A percentile compares a stretch with the other conserved stretches of the same genome.
Evolutionary conservation across 2,797 vertebrate species (phyloP).

Genomic region (Chaunax sp.): DNA sequence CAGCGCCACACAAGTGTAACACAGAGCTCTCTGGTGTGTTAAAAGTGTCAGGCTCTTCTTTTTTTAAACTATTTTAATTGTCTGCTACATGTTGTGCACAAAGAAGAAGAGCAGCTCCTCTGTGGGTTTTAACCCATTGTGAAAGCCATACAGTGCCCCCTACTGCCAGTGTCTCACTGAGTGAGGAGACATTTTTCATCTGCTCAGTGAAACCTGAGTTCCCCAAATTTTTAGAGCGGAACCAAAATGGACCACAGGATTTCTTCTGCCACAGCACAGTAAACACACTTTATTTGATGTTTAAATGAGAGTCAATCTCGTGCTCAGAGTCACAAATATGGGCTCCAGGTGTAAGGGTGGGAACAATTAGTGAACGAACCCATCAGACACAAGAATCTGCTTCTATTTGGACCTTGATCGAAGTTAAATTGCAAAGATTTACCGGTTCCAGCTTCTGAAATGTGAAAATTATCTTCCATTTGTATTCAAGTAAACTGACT

Average conservation of each 20-base stretch:
- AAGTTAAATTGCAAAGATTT: not conserved
- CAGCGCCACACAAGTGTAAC: conserved; percentile 24
- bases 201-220: conserved; percentile 17
- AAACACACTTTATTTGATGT: not conserved
- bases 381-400: too few relatives aligned
- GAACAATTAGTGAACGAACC: too few relatives aligned
- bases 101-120: conserved; percentile 29
- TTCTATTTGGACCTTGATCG: not conserved
- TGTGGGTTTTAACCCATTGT: conserved; percentile 51
- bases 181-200: conserved; percentile 18
- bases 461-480: not conserved
- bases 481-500: not conserved
- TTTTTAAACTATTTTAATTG: conserved; percentile 29
- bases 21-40: conserved; percentile 5
- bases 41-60: conserved; percentile 18
- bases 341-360: too few relatives aligned
- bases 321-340: not conserved
- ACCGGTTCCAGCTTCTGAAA: not conserved
- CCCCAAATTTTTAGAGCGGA: conserved; percentile 13
- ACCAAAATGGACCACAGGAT: not conserved
- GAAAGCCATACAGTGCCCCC: conserved; percentile 85
- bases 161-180: conserved; percentile 72
- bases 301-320: not conserved
- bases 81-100: conserved; percentile 26
- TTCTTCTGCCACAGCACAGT: conserved; percentile 5